Evolutionary conservation across 2,113 vertebrate genomes (phyloP), one percentile per base, ranked within the genome.

Genomic region (Conger conger): DNA sequence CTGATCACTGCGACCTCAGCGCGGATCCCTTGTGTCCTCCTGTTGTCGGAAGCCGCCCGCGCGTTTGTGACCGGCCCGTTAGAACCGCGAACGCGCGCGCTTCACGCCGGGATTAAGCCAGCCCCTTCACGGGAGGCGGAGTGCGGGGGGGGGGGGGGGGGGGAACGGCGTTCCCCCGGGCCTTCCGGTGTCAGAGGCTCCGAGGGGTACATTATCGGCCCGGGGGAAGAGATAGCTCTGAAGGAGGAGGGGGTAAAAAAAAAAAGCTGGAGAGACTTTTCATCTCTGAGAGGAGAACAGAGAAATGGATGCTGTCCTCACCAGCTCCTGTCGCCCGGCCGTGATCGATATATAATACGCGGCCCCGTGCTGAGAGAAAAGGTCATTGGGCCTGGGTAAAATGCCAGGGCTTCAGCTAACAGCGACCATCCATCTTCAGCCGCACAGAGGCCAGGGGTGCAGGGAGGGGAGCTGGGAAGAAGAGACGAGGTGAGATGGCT

Each of bases 291-390:
- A 9, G 68, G n/a, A 73, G 11, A 73, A n/a, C 78, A 82, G 80
- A n/a, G 27, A 84, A 54, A 79, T 35, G 79, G 77, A 81, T 80
- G 81, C 37, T 38, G 23, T 85, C 83, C 54, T 0, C 54, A 37
- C 40, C 8, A 40, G 76, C 77, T 33, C n/a, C 54, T n/a, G 68
- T 36, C 83, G 79, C 30, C 63, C 85, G 78, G 2, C 20, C 80
- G 87, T 93, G 91, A 93, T 93, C 87, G 84, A 93, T 93, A 86
- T 82, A 81, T 92, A 88, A 91, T 91, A 82, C 90, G 86, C 76
- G 77, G 90, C 60, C 86, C 84, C 33, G 57, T 82, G 76, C 83
- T 76, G 60, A 53, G n/a, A 38, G 83, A 82, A 91, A 93, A 92
- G 93, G 91, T 92, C 91, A 91, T 57, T n/a, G 85, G 85, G 90